These are phyloP conservation scores for Tamandua tetradactyla DNA, from an alignment of 2,797 vertebrate genomes.

Conservation along the genomic window DNA sequence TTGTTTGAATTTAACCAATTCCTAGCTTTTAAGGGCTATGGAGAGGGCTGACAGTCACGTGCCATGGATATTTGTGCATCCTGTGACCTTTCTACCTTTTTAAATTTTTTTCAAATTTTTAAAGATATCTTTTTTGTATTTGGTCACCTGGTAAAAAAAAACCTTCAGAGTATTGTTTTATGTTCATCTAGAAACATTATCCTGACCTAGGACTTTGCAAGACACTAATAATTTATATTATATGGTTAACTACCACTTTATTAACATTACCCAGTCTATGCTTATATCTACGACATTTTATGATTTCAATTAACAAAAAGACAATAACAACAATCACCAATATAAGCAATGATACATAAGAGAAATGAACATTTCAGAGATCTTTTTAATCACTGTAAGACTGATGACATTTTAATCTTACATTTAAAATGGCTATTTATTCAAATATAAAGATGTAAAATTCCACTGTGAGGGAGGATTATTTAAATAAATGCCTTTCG, in stretches of 20 bases:
- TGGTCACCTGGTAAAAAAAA: not conserved
- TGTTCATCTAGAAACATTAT: conserved; percentile 16
- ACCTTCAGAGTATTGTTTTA: not conserved
- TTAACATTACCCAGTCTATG: not conserved
- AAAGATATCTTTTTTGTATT: not conserved
- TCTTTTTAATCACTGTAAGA: not conserved
- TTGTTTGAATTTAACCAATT: not conserved
- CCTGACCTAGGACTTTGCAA: not conserved
- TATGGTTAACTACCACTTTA: not conserved
- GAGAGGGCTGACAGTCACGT: not conserved
- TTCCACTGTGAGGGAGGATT: not conserved
- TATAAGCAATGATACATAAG: not conserved
- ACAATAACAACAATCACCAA: not conserved
- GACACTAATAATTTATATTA: not conserved
- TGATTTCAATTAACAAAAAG: conserved; percentile 15
- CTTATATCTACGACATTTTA: not conserved
- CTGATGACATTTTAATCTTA: not conserved
- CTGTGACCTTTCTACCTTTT: not conserved
- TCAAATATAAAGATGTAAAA: not conserved
- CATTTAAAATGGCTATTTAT: not conserved
- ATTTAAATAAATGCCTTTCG: not conserved
- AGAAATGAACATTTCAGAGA: not conserved
- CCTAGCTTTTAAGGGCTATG: not conserved
- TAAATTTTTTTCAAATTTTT: not conserved
- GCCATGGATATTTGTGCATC: not conserved